Evolutionary conservation across 2,113 vertebrate species (phyloP).

Genomic region (Xerus inauris): DNA sequence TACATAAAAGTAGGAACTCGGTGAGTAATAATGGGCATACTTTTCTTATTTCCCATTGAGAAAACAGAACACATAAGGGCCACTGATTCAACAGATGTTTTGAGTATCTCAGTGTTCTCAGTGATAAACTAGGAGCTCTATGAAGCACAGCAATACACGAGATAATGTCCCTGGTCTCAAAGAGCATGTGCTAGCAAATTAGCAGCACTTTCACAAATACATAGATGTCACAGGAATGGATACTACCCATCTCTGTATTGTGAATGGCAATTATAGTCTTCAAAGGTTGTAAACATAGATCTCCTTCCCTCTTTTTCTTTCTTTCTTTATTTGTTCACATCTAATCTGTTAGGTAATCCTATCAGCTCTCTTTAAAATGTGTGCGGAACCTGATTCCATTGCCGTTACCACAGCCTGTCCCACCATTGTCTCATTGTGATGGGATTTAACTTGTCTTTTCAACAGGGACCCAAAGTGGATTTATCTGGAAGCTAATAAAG

Average conservation of each 20-base stretch:
- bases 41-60: background rate
- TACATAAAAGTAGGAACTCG: slow-evolving; percentile 66
- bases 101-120: background rate
- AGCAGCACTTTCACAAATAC: background rate
- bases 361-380: background rate
- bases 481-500: background rate
- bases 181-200: background rate
- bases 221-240: background rate
- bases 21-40: background rate
- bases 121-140: background rate
- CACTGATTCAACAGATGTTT: background rate
- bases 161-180: background rate
- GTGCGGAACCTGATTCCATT: background rate
- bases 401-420: rapidly evolving
- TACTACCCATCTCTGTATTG: background rate
- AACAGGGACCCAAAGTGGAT: background rate
- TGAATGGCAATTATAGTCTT: background rate
- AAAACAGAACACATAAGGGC: background rate
- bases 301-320: background rate
- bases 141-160: background rate
- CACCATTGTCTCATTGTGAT: background rate
- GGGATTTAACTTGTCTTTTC: background rate
- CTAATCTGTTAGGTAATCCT: background rate
- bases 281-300: background rate
- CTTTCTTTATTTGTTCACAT: background rate